A percentile compares a stretch with the other conserved stretches of the same genome.
These are phyloP conservation scores for Salpingus planirostris DNA, from an alignment of 2,888 invertebrate genomes.

Conservation along the genomic window DNA sequence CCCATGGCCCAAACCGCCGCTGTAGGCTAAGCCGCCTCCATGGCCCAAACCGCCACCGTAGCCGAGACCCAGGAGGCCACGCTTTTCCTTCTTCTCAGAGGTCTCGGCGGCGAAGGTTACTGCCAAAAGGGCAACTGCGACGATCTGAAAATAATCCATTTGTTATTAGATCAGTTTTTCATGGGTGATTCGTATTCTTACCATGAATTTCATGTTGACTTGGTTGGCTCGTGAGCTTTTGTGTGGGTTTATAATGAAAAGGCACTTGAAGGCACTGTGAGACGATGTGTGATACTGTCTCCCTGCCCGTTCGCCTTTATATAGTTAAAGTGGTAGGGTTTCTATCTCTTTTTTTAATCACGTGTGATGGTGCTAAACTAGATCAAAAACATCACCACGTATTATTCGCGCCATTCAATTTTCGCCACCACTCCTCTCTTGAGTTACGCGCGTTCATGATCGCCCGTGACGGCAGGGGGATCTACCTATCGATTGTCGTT, in stretches of 20 bases:
- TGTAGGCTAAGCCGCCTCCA: conserved; percentile 6
- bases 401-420: conserved; percentile 7
- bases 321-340: conserved; percentile 23
- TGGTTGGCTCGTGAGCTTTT: conserved; percentile 1
- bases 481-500: too few relatives aligned
- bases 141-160: conserved; percentile 16
- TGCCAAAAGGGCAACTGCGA: conserved; percentile 14
- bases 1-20: conserved; percentile 8
- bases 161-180: too few relatives aligned
- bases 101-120: conserved; percentile 11
- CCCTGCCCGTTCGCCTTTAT: conserved; percentile 8
- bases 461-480: background rate
- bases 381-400: conserved; percentile 18
- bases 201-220: conserved; percentile 16
- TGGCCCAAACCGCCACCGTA: conserved; percentile 15
- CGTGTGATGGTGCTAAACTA: conserved; percentile 24
- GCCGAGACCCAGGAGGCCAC: conserved; percentile 17
- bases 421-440: conserved; percentile 1
- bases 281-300: conserved; percentile 11
- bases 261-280: conserved; percentile 6
- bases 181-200: conserved; percentile 10
- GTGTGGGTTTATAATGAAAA: too few relatives aligned
- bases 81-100: conserved; percentile 18
- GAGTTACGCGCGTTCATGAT: background rate
- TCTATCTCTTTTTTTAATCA: conserved; percentile 20